Base-by-base conservation (phyloP, 2,113 vertebrate genomes). In the Gymnorhina tibicen region DNA sequence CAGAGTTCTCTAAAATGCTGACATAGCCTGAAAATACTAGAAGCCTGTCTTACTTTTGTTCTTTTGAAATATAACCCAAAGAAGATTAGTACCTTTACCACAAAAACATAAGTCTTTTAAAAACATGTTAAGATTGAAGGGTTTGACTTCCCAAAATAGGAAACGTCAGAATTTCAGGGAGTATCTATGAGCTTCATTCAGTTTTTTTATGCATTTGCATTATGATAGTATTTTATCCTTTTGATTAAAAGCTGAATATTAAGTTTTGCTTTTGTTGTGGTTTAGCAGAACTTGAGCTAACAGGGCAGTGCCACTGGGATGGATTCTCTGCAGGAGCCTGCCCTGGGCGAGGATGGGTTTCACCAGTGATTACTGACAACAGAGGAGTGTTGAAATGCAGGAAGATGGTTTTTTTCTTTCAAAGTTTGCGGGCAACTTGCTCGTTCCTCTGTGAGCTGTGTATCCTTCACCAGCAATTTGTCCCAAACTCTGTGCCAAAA, bases 381-480 rank as follows among this genome's bases (percentile, higher is more conserved):
- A 85, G 47, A n/a, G 37, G 26, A 81, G 55, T 47, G 55, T 84
- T 87, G 84, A 95, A 85, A 93, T 18, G 35, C 47, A 49, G 73
- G 87, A 85, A 87, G 59, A 74, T 63, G 42, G 32, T 15, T 69
- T 75, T 79, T 87, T 87, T 76, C 67, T 86, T 69, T 91, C 32
- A 6, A 70, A 92, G 68, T 87, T 63, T 94, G 68, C 4, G 47
- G 95, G 87, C 60, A 84, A 42, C 68, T 84, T 81, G 62, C 73
- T 91, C 3, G 0, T 84, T 93, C 49, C 84, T 84, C 55, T 77
- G 1, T 4, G 47, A 81, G 50, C 63, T 50, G 42, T 7, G 37
- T 53, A 50, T 94, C 73, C 56, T 92, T 84, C 44, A 94, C 81
- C 69, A 93, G 89, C 91, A 87, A 74, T 89, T 94, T 91, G 91